Base-by-base conservation (phyloP, 2,113 vertebrate genomes). In the Amphilophus citrinellus region DNA sequence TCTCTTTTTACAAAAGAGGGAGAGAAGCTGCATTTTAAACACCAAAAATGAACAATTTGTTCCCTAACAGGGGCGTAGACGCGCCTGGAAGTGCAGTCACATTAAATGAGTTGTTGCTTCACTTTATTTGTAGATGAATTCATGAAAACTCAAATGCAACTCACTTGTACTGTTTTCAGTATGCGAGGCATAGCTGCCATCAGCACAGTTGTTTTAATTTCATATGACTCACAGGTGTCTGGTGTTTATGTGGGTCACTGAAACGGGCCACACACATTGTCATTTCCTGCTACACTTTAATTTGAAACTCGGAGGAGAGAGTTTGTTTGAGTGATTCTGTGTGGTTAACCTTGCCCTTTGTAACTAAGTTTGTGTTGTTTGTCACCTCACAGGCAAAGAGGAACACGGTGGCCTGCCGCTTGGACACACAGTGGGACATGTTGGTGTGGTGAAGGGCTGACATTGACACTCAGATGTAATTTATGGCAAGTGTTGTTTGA, bases 181-280 rank as follows among this genome's bases (percentile, higher is more conserved):
- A n/a, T 76, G 60, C 42, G 68, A 85, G 80, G 80, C 88, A 77
- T 77, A 78, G 79, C 37, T 58, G 27, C 57, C 47, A 11, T 81
- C 60, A 60, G 61, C 44, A 24, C 57, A 39, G 32, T 71, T 47
- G 83, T 87, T 81, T 68, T 65, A 66, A 81, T 76, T 80, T 78
- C 86, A 88, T 80, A 79, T 84, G 90, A 92, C 77, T 89, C 86
- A 84, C 87, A 87, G 87, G 83, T 87, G 89, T 88, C 82, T 84
- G 66, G 62, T 66, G 53, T 83, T 81, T 71, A 83, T 68, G 82
- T 71, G 50, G 57, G 86, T 80, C 85, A 76, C 56, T 82, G 39
- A 78, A 76, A 60, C 2, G 1, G 87, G 82, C 80, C 88, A 85
- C 77, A 62, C 80, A 79, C 79, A 47, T 50, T 59, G 61, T 61